A percentile compares a stretch with the other conserved stretches of the same genome.
These are phyloP conservation scores for Alsophila aescularia DNA, from an alignment of 2,888 invertebrate genomes.

Conservation along the genomic window DNA sequence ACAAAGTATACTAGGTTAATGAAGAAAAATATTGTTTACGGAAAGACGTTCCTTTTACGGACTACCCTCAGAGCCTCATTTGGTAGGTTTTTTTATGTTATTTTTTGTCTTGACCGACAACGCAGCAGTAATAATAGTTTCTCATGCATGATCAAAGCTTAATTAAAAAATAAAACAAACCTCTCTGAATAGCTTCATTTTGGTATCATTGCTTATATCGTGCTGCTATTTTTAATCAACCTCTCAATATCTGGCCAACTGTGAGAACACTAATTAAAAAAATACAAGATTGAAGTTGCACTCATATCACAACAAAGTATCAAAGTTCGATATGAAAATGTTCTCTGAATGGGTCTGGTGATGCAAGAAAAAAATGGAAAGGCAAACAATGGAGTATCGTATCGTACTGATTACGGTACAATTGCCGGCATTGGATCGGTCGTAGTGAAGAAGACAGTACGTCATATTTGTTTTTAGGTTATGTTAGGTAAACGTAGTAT, in stretches of 20 bases:
- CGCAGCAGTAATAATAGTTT: too few relatives aligned
- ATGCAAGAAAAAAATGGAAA: conserved; percentile 42
- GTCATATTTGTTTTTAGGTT: not conserved
- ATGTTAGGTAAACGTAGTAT: too few relatives aligned
- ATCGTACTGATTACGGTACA: conserved; percentile 54
- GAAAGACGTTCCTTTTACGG: too few relatives aligned
- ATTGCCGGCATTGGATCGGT: conserved; percentile 41
- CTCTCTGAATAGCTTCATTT: not conserved
- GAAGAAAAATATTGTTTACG: too few relatives aligned
- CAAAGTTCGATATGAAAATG: conserved; percentile 18
- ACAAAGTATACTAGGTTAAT: too few relatives aligned
- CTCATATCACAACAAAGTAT: not conserved
- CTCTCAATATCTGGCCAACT: not conserved
- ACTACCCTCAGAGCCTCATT: too few relatives aligned
- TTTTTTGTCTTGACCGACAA: too few relatives aligned
- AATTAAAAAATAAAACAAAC: too few relatives aligned
- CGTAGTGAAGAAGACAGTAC: conserved; percentile 1
- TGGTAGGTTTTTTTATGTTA: too few relatives aligned
- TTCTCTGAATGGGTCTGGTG: conserved; percentile 32
- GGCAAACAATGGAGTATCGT: conserved; percentile 50
- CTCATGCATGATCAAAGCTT: too few relatives aligned
- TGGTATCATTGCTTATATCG: not conserved
- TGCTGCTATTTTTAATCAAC: conserved; percentile 11
- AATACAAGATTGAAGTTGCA: not conserved
- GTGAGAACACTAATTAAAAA: conserved; percentile 11